phyloP scores from a whole-genome alignment of 1,140 invertebrate species.

The Chironomus striatipennis region DNA sequence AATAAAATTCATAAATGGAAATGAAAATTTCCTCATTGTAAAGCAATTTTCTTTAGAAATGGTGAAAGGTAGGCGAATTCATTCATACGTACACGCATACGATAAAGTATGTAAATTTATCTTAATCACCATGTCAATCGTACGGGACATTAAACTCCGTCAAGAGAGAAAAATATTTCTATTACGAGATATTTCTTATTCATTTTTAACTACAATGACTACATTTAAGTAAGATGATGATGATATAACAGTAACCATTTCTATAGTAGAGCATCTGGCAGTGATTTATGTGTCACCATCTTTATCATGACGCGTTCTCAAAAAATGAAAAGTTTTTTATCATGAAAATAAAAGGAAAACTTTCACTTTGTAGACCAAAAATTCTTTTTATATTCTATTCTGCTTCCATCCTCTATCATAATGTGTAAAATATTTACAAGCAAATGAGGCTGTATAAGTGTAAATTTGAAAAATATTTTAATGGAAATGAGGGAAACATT shows the following conservation, averaged over 20 bases:
- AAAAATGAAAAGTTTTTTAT: no score
- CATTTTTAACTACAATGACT: no score
- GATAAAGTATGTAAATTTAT: not conserved
- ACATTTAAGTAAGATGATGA: not conserved
- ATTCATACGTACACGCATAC: no score
- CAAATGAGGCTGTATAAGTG: no score
- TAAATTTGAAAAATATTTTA: no score
- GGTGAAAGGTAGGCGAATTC: no score
- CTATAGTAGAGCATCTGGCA: slow-evolving; percentile 4
- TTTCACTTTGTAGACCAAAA: not conserved
- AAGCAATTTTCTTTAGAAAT: no score
- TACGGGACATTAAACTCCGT: no score
- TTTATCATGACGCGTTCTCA: not conserved
- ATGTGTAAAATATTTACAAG: no score
- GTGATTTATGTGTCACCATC: slow-evolving; percentile 21
- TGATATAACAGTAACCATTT: slow-evolving; percentile 16
- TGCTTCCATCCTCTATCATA: not conserved
- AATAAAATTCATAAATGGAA: not conserved
- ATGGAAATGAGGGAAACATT: not conserved
- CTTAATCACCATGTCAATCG: not conserved
- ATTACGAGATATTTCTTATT: no score
- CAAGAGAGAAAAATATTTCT: no score
- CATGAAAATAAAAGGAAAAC: not conserved
- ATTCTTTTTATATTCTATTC: not conserved
- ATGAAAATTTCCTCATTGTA: not conserved